A percentile compares a stretch with the other conserved stretches of the same genome.
phyloP scores from a whole-genome alignment of 2,113 vertebrate genomes.

The Pipra filicauda region DNA sequence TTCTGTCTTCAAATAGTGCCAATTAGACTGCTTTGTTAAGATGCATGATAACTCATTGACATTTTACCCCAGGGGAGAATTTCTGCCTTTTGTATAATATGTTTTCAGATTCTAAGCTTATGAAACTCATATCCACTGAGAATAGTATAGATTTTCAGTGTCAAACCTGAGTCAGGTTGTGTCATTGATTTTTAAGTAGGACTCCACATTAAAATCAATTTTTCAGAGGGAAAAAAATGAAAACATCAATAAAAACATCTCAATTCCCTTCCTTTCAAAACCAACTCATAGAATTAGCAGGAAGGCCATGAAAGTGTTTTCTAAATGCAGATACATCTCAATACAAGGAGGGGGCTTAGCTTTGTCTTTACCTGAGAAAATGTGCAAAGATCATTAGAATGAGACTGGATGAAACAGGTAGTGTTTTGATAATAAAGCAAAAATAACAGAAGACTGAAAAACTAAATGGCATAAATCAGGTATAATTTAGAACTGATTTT shows the following conservation, averaged over 20 bases:
- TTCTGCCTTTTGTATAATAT: neutral
- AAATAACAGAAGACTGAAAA: neutral
- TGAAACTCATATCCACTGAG: neutral
- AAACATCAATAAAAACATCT: slow-evolving; percentile 41
- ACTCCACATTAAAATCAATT: slow-evolving; percentile 32
- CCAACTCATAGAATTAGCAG: neutral
- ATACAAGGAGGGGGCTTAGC: neutral
- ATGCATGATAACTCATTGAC: neutral
- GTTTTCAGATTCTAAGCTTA: neutral
- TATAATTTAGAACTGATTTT: neutral
- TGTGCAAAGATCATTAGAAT: neutral
- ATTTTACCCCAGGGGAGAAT: neutral
- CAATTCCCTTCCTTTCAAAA: slow-evolving; percentile 3
- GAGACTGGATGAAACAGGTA: neutral
- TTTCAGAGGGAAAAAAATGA: neutral
- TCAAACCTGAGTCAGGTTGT: neutral
- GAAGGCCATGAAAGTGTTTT: neutral
- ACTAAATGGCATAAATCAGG: neutral
- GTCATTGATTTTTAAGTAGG: slow-evolving; percentile 52
- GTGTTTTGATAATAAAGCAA: neutral
- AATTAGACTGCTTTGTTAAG: slow-evolving; percentile 19
- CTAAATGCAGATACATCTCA: neutral
- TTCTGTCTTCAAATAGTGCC: neutral
- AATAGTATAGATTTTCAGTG: slow-evolving; percentile 20
- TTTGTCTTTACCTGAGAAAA: neutral